Percentiles rank a stretch among this genome's conserved stretches.
These are phyloP conservation scores for Epiblema foenella DNA, from an alignment of 2,888 invertebrate species.

Conservation along the genomic window DNA sequence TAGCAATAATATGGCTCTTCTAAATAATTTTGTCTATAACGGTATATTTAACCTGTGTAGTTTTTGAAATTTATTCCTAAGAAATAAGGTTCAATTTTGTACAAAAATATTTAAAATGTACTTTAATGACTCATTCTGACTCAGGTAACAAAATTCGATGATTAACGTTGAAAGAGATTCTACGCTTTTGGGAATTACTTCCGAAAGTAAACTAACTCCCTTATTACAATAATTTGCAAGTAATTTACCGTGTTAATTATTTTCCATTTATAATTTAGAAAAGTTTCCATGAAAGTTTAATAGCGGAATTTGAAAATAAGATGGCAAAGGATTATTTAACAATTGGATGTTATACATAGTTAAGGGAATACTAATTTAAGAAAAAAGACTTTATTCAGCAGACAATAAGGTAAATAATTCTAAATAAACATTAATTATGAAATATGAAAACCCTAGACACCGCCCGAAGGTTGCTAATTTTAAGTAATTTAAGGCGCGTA, in stretches of 20 bases:
- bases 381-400: too few species aligned
- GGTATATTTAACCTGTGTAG: too few species aligned
- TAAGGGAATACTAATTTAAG: too few species aligned
- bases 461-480: too few species aligned
- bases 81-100: too few species aligned
- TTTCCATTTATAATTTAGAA: conserved; percentile 26
- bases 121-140: conserved; percentile 1
- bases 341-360: not conserved
- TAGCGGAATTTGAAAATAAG: conserved; percentile 2
- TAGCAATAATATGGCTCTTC: too few species aligned
- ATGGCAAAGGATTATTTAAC: conserved; percentile 5
- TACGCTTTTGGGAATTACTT: conserved; percentile 24
- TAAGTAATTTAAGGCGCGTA: too few species aligned
- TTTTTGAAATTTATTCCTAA: too few species aligned
- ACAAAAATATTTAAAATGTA: not conserved
- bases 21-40: too few species aligned
- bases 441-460: too few species aligned
- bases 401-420: too few species aligned
- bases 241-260: conserved; percentile 36
- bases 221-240: conserved; percentile 31
- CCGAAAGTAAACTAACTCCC: conserved; percentile 24
- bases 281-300: conserved; percentile 1
- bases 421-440: too few species aligned
- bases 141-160: conserved; percentile 13
- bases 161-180: conserved; percentile 29